These are phyloP conservation scores for Hypsopygia costalis DNA, from an alignment of 2,888 invertebrate genomes.

Conservation along the genomic window DNA sequence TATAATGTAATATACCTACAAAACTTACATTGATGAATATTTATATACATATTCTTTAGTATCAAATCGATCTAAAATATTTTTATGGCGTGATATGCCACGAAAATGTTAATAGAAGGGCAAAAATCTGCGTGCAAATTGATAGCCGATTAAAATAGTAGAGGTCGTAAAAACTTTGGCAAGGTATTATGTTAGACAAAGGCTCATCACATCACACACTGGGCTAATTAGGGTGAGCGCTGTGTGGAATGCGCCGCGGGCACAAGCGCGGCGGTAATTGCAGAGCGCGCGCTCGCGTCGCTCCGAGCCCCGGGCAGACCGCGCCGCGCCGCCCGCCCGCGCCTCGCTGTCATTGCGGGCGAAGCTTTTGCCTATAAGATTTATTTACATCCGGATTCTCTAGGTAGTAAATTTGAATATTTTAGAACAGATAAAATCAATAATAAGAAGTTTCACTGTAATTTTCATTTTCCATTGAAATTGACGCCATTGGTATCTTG, in stretches of 20 bases:
- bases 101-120: no score
- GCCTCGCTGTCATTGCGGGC: conserved; percentile 37
- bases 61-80: no score
- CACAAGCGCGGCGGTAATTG: conserved; percentile 47
- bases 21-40: no score
- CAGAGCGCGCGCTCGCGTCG: conserved; percentile 42
- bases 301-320: conserved; percentile 7
- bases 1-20: no score
- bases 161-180: conserved; percentile 52
- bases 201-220: conserved; percentile 67
- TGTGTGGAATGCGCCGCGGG: conserved; percentile 64
- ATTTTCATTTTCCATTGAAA: conserved; percentile 5
- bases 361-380: conserved; percentile 52
- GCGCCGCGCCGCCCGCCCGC: conserved; percentile 29
- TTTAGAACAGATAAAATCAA: neutral
- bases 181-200: conserved; percentile 72
- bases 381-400: conserved; percentile 74
- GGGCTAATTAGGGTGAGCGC: conserved; percentile 63
- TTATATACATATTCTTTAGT: no score
- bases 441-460: conserved; percentile 2
- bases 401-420: conserved; percentile 20
- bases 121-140: no score
- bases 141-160: conserved; percentile 1
- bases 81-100: no score
- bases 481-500: no score